Evolutionary conservation across 2,113 vertebrate genomes (phyloP), one percentile per base, ranked within the genome.

Genomic region (Cyphomyrus plagiostoma): DNA sequence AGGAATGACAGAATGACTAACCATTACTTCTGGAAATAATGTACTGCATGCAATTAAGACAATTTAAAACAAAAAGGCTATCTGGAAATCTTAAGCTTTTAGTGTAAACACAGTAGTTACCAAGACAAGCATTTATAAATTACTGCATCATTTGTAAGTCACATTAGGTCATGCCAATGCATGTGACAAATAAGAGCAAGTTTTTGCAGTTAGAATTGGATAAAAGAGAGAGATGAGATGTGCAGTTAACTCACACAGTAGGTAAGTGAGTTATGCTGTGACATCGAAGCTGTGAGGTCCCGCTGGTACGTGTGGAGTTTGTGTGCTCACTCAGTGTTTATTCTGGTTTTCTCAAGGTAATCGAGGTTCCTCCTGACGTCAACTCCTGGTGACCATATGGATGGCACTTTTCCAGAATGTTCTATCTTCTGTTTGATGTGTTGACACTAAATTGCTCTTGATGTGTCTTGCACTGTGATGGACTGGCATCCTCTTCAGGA

Each of bases 1-100:
- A 98, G 97, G 96, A 97, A 98, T 96, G 53, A 21, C 19, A 56
- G 35, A 42, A 42, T 80, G 74, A 80, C 35, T 80, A 6, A 80
- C 11, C 13, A 5, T 39, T 42, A 8, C 74, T 5, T 19, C 74
- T 77, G 39, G 74, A 77, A 77, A 15, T 7, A 42, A 42, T 77
- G 74, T 17, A 77, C 39, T 39, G 74, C 26, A 77, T 42, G 74
- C 15, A 39, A 7, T 77, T 42, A 80, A 17, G 35, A 80, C 15
- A 19, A 15, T 39, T 39, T 39, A 13, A 80, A 42, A 80, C 35
- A 80, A 80, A 35, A 42, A 80, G 30, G n/a, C 15, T 42, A 80
- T 19, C 0, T 80, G 35, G 17, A 80, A 80, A 19, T 21, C 30
- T 80, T 42, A 39, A 77, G 30, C 15, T 15, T 35, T 77, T 77